Percentiles rank a stretch among this genome's conserved stretches.
These are phyloP conservation scores for Condylura cristata DNA, from an alignment of 2,113 vertebrate species.

Conservation along the genomic window DNA sequence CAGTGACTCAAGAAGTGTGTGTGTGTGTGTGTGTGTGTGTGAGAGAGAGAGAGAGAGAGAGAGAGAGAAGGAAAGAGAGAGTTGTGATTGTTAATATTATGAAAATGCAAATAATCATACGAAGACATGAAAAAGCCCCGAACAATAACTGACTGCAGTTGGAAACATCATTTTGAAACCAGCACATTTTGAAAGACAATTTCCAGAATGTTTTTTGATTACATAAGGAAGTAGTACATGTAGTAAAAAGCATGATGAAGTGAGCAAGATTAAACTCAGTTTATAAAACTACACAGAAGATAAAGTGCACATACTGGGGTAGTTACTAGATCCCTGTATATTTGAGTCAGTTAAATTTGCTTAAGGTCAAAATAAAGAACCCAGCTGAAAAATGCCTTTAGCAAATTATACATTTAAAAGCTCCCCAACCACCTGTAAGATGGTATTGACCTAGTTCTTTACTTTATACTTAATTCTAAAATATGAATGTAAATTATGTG, in stretches of 20 bases:
- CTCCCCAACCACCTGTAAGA: neutral
- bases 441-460: neutral
- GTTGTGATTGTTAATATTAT: neutral
- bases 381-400: neutral
- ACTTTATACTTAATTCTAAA: conserved; percentile 13
- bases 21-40: no score
- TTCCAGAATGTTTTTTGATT: conserved; percentile 6
- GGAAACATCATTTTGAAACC: conserved; percentile 7
- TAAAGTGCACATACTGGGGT: neutral
- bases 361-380: neutral
- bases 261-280: neutral
- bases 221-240: neutral
- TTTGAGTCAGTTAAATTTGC: conserved; percentile 6
- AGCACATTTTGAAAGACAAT: conserved; percentile 53
- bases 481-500: neutral
- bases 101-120: conserved; percentile 13
- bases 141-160: neutral
- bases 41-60: no score
- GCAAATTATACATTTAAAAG: conserved; percentile 27
- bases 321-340: neutral
- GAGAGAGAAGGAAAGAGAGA: no score
- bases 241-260: conserved; percentile 16
- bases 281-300: neutral
- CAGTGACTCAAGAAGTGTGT: neutral
- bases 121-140: neutral